Base-by-base conservation (phyloP, 1,140 invertebrate species). In the Pseudachorutes palmiensis region DNA sequence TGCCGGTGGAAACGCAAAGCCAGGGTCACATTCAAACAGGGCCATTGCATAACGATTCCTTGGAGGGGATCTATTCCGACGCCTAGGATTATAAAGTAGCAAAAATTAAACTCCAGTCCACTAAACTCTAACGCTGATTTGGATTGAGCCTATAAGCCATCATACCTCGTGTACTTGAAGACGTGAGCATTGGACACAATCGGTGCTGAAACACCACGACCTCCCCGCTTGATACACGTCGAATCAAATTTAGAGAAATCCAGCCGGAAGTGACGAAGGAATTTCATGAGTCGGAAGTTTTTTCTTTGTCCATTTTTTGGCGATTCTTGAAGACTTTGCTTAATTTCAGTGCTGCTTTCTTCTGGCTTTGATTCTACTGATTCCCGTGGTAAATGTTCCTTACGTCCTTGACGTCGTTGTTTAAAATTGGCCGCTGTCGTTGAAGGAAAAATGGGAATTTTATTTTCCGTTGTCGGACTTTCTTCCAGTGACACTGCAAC, bases 1-100 rank as follows among this genome's bases (percentile, higher is more conserved):
- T 45, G 78, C 77, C 1, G 74, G 65, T 64, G 79, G 78, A 32
- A 85, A 76, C 16, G 78, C 77, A 70, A 78, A 84, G 22, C 81
- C 81, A 16, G 82, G 78, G 19, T 78, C 70, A 70, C 84, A 85
- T 41, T 78, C 75, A 64, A 83, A 85, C 65, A 82, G 75, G 28
- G 82, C 83, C 49, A 83, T 82, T n/a, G 82, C 76, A 66, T 84
- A 85, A 36, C 80, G 75, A 73, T 83, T 83, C 72, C 78, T 45
- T 45, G 19, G 36, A 45, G 36, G 36, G 36, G n/a, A n/a, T n/a
- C n/a, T n/a, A n/a, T n/a, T n/a, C n/a, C n/a, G n/a, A n/a, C n/a
- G n/a, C n/a, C n/a, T n/a, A 45, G 36, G 36, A 19, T 9, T 45
- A 19, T 45, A 45, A 24, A 57, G 5, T 57, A 57, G 55, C 19